Percentiles rank a stretch among this genome's conserved stretches.
Conservation (phyloP, 2,888 invertebrate species). For the Melinaea menophilus region DNA sequence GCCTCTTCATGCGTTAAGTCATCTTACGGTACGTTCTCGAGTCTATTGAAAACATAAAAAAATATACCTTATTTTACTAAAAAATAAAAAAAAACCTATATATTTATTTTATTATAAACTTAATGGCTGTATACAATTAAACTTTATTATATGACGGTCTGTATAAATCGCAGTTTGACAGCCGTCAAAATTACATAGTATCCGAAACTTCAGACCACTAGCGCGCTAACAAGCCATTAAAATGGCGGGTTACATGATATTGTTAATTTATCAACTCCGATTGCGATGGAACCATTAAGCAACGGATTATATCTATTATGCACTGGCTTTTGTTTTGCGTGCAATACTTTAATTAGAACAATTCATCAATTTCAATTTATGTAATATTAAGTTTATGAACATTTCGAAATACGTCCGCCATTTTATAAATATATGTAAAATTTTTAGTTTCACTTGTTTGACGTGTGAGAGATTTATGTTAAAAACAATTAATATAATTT, state of each 20-base stretch:
- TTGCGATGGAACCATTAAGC: constrained; percentile 5
- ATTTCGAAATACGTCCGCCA: not conserved
- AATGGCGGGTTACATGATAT: not conserved
- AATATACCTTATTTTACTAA: too few species aligned
- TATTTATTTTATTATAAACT: too few species aligned
- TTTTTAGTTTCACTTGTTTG: too few species aligned
- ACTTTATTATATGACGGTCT: too few species aligned
- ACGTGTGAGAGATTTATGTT: too few species aligned
- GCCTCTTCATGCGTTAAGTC: not conserved
- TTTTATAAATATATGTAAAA: too few species aligned
- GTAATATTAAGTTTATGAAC: not conserved
- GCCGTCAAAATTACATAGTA: too few species aligned
- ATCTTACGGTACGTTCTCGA: not conserved
- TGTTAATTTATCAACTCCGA: constrained; percentile 12
- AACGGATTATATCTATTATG: constrained; percentile 10
- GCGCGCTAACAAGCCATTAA: not conserved
- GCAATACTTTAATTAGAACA: constrained; percentile 23
- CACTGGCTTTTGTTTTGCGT: constrained; percentile 20
- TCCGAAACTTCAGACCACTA: too few species aligned
- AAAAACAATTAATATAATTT: too few species aligned
- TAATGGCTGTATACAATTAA: too few species aligned
- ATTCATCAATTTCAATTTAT: constrained; percentile 18
- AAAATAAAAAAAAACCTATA: too few species aligned
- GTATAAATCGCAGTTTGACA: too few species aligned
- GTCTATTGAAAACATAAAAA: not conserved